These are phyloP conservation scores for Paramormyrops kingsleyae DNA, from an alignment of 2,113 vertebrate species.

Conservation along the genomic window DNA sequence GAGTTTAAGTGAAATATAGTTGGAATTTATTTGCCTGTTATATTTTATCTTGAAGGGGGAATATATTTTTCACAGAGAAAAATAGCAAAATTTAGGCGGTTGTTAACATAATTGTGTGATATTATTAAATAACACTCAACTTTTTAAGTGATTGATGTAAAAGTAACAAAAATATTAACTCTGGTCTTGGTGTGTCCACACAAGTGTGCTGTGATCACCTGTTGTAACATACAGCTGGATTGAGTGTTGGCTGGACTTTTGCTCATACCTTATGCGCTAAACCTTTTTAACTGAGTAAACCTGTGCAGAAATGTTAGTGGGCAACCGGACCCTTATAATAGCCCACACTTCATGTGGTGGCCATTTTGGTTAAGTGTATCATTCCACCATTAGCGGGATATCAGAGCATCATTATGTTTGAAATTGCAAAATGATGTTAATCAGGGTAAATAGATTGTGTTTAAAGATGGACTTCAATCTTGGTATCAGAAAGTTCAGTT, in stretches of 20 bases:
- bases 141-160: background rate
- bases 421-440: background rate
- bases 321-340: background rate
- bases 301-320: background rate
- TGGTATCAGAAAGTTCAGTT: background rate
- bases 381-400: background rate
- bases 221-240: background rate
- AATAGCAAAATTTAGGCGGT: background rate
- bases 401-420: background rate
- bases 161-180: background rate
- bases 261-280: background rate
- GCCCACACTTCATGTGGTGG: background rate
- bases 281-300: background rate
- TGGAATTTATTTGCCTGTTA: background rate
- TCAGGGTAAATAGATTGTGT: background rate
- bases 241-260: background rate
- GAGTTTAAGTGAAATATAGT: background rate
- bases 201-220: background rate
- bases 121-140: background rate
- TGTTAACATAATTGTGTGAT: background rate
- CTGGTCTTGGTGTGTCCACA: background rate
- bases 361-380: background rate
- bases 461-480: background rate
- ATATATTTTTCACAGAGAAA: background rate
- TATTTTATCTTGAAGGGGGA: background rate